Conservation (phyloP, 2,797 vertebrate genomes). For the Eremophila alpestris region DNA sequence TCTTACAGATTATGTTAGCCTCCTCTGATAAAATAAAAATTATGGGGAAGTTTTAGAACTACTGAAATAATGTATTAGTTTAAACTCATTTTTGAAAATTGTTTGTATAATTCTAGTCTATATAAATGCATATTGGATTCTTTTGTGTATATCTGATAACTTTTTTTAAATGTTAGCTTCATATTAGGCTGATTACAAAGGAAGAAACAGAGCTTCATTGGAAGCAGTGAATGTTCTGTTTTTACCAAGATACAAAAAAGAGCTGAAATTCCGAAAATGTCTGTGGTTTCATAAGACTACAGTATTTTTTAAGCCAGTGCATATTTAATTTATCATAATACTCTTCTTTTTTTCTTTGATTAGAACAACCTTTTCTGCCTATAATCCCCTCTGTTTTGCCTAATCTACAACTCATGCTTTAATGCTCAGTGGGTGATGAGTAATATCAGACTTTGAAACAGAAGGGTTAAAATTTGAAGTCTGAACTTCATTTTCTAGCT, state of each 20-base stretch:
- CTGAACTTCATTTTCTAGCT: neutral
- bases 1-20: neutral
- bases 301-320: neutral
- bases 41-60: neutral
- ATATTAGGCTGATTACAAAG: neutral
- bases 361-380: neutral
- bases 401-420: neutral
- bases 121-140: neutral
- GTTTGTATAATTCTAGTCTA: neutral
- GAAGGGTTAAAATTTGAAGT: neutral
- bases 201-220: neutral
- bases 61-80: neutral
- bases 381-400: neutral
- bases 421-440: neutral
- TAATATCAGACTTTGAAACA: neutral
- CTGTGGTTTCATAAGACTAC: neutral
- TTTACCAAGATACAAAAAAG: neutral
- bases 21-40: neutral
- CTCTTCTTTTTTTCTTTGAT: neutral
- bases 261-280: neutral
- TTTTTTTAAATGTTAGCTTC: neutral
- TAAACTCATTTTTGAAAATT: neutral
- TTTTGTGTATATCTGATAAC: neutral
- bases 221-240: neutral
- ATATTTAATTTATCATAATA: neutral